Percentiles rank a stretch among this genome's conserved stretches.
phyloP scores from a whole-genome alignment of 1,140 invertebrate species.

The Drosophila nebulosa region DNA sequence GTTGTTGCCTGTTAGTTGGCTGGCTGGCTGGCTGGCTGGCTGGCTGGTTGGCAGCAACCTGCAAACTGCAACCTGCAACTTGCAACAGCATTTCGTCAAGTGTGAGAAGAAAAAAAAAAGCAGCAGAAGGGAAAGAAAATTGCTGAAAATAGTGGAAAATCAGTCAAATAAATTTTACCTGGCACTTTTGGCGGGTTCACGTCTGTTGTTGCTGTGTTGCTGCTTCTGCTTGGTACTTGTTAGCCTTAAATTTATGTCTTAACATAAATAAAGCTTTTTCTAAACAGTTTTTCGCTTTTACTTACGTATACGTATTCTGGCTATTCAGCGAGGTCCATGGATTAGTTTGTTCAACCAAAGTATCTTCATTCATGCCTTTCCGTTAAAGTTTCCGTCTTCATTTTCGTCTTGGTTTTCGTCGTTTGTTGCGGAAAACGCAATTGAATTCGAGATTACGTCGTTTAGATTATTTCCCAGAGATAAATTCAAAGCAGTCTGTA shows the following conservation, averaged over 20 bases:
- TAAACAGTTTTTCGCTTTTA: conserved; percentile 64
- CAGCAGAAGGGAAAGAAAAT: conserved; percentile 7
- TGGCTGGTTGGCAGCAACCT: not conserved
- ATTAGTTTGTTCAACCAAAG: conserved; percentile 47
- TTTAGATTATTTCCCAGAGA: conserved; percentile 71
- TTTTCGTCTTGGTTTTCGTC: not conserved
- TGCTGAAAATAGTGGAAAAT: conserved; percentile 40
- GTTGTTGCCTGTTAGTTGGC: conserved; percentile 7
- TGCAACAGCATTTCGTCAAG: conserved; percentile 43
- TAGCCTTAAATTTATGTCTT: conserved; percentile 73
- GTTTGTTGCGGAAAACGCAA: conserved; percentile 47
- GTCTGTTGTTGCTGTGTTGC: conserved; percentile 26
- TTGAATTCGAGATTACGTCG: conserved; percentile 72
- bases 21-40: too few relatives aligned
- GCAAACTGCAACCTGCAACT: conserved; percentile 8
- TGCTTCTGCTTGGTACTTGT: conserved; percentile 35
- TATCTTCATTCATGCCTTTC: conserved; percentile 34
- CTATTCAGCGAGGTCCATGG: not conserved
- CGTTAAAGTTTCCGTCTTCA: not conserved
- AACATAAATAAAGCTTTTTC: conserved; percentile 77
- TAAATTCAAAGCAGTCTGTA: conserved; percentile 62
- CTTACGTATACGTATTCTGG: conserved; percentile 32
- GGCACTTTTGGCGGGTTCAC: conserved; percentile 51
- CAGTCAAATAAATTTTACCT: conserved; percentile 73
- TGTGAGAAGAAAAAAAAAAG: conserved; percentile 27